Percentiles rank a stretch among this genome's conserved stretches.
Conservation (phyloP, 2,113 vertebrate genomes). For the Noctilio leporinus region DNA sequence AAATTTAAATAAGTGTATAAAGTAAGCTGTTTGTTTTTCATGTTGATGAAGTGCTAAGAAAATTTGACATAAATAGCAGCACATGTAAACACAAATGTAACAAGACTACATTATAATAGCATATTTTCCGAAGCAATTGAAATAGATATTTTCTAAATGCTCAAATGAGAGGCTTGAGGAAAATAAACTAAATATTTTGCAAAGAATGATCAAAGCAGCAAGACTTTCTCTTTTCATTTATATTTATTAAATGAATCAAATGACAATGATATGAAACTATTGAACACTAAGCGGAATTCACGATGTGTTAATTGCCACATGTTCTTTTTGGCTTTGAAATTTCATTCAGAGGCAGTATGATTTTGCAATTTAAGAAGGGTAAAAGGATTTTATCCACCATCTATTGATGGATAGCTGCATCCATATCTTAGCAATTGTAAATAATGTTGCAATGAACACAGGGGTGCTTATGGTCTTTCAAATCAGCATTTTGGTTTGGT, state of each 20-base stretch:
- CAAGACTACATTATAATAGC: constrained; percentile 41
- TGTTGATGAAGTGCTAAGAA: constrained; percentile 32
- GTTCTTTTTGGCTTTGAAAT: background rate
- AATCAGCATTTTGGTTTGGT: no score
- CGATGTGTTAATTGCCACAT: background rate
- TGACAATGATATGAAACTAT: background rate
- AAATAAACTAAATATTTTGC: constrained; percentile 45
- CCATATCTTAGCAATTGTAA: no score
- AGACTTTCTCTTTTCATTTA: constrained; percentile 2
- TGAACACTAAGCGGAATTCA: background rate
- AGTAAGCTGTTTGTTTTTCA: constrained; percentile 38
- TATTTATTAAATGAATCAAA: constrained; percentile 28
- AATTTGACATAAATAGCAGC: constrained; percentile 49
- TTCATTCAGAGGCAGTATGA: background rate
- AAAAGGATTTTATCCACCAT: no score
- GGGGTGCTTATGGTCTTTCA: no score
- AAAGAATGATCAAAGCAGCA: constrained; percentile 20
- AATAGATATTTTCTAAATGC: constrained; percentile 10
- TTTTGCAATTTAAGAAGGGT: background rate
- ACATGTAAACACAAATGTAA: constrained; percentile 47
- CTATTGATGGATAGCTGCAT: no score
- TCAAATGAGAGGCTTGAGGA: constrained; percentile 7
- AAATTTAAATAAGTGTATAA: constrained; percentile 40
- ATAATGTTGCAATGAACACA: no score
- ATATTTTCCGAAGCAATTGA: constrained; percentile 37